phyloP scores from a whole-genome alignment of 2,113 vertebrate species.

The Oryzias woworae region DNA sequence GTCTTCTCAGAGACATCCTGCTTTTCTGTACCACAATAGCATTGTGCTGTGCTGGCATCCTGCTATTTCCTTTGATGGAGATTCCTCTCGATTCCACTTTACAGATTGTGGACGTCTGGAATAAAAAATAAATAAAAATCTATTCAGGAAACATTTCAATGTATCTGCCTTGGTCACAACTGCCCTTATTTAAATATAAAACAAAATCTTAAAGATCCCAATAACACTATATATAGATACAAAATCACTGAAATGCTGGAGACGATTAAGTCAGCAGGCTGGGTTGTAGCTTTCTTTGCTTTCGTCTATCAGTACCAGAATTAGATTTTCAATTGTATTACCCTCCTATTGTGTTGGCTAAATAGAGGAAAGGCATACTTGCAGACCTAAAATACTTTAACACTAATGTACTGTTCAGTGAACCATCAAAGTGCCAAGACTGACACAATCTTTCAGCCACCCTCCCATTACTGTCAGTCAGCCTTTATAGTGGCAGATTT shows the following conservation, averaged over 20 bases:
- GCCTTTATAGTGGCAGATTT: slow-evolving; percentile 68
- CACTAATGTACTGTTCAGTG: slow-evolving; percentile 74
- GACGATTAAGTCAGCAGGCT: slow-evolving; percentile 1
- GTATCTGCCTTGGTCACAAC: slow-evolving; percentile 14
- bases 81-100: slow-evolving; percentile 39
- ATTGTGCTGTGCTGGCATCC: slow-evolving; percentile 50
- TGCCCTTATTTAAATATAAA: too few species aligned
- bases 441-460: slow-evolving; percentile 73
- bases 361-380: slow-evolving; percentile 49
- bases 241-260: too few species aligned
- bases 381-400: slow-evolving; percentile 63
- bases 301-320: slow-evolving; percentile 48
- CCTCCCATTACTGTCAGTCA: slow-evolving; percentile 77
- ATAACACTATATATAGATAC: too few species aligned
- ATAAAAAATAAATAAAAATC: slow-evolving; percentile 27
- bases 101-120: slow-evolving; percentile 55
- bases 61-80: slow-evolving; percentile 41
- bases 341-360: slow-evolving; percentile 26
- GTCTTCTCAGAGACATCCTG: slow-evolving; percentile 40
- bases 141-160: slow-evolving; percentile 46
- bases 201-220: too few species aligned
- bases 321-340: slow-evolving; percentile 47
- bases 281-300: slow-evolving; percentile 39
- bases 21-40: slow-evolving; percentile 12
- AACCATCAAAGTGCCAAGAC: slow-evolving; percentile 69